phyloP scores from a whole-genome alignment of 2,113 vertebrate species.

The Onychostruthus taczanowskii region DNA sequence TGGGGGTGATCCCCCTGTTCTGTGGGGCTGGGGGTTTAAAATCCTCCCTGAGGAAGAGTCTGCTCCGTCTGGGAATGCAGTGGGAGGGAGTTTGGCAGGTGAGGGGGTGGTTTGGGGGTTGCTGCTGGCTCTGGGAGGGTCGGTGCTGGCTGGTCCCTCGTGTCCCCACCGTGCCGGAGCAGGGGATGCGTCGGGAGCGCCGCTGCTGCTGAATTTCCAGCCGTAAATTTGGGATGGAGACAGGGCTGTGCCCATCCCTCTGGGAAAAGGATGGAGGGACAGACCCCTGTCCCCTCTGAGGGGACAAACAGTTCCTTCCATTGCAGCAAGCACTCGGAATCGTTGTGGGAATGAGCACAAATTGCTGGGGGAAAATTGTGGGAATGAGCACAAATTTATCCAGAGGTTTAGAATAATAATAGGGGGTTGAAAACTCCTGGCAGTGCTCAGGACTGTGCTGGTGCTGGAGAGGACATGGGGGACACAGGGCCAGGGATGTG shows the following conservation, averaged over 20 bases:
- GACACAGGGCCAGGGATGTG: neutral
- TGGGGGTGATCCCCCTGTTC: accelerated
- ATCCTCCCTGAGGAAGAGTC: neutral
- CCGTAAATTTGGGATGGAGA: neutral
- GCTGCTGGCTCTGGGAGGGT: neutral
- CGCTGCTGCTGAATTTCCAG: neutral
- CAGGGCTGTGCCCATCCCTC: accelerated
- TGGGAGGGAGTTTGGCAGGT: neutral
- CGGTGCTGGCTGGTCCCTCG: accelerated
- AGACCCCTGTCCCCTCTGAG: neutral
- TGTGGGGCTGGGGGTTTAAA: neutral
- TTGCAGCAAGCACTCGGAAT: accelerated
- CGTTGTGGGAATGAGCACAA: neutral
- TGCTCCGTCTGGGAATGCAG: accelerated
- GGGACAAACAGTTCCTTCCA: neutral
- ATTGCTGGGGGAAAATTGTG: neutral
- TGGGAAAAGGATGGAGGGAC: neutral
- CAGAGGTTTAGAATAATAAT: neutral
- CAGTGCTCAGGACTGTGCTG: neutral
- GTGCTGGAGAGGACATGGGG: accelerated
- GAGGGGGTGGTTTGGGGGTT: accelerated
- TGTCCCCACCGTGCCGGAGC: accelerated
- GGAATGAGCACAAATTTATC: neutral
- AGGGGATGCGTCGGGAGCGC: accelerated
- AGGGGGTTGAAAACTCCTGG: neutral